Evolutionary conservation across 2,797 vertebrate genomes (phyloP).

Genomic region (Australoheros facetus): DNA sequence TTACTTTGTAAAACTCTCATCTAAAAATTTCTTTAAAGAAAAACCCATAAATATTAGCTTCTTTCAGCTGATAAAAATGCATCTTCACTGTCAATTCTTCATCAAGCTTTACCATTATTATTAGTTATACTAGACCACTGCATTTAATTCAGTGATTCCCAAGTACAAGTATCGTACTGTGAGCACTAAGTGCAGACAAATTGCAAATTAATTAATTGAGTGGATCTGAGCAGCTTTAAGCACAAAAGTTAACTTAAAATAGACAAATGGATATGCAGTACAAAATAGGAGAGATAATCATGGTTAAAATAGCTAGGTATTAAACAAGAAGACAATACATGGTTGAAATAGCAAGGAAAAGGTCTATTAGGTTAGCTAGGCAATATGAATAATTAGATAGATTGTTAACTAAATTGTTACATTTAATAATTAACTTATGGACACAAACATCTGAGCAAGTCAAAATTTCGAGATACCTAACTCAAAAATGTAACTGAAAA

Average conservation of each 20-base stretch:
- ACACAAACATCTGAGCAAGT: no score
- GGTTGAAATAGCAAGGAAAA: neutral
- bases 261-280: neutral
- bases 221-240: neutral
- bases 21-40: neutral
- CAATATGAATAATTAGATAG: neutral
- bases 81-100: neutral
- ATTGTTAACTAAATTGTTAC: no score
- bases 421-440: no score
- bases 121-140: neutral
- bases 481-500: neutral
- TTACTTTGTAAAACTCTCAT: neutral
- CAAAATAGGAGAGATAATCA: neutral
- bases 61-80: neutral
- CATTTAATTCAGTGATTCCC: neutral
- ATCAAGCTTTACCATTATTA: neutral
- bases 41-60: neutral
- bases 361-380: no score
- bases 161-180: neutral
- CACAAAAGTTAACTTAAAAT: neutral
- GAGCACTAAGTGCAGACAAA: neutral
- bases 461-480: neutral
- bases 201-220: neutral
- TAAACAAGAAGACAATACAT: neutral
- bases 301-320: neutral